A percentile compares a stretch with the other conserved stretches of the same genome.
Conservation (phyloP, 2,113 vertebrate genomes). For the Podiceps cristatus region DNA sequence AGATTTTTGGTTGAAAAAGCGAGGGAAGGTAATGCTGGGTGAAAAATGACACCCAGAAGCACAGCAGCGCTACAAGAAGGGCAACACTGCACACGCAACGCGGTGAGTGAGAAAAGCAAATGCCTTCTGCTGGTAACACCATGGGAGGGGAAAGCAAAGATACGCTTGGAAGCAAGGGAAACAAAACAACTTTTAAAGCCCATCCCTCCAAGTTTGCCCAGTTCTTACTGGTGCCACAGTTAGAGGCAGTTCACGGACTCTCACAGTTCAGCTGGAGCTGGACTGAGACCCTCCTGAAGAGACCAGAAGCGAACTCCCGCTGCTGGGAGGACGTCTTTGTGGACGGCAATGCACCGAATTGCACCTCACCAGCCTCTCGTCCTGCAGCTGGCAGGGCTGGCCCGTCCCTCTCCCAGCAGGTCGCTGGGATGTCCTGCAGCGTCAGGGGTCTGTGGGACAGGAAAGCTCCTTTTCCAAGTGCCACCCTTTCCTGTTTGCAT, state of each 20-base stretch:
- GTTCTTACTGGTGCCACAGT: not conserved
- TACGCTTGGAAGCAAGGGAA: not conserved
- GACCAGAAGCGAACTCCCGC: not conserved
- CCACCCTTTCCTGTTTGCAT: conserved; percentile 55
- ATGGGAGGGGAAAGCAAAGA: not conserved
- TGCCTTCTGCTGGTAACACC: not conserved
- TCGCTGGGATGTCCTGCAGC: not conserved
- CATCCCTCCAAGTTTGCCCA: not conserved
- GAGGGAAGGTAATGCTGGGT: not conserved
- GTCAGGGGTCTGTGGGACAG: conserved; percentile 5
- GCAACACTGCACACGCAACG: fast-evolving
- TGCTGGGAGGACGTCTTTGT: not conserved
- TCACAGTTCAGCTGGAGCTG: not conserved
- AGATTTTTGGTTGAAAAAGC: not conserved
- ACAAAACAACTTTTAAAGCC: not conserved
- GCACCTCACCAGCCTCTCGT: not conserved
- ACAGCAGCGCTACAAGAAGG: not conserved
- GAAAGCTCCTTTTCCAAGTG: conserved; percentile 29
- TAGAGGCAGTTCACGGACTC: not conserved
- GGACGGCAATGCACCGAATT: not conserved
- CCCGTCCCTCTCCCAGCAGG: not conserved
- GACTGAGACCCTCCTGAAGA: not conserved
- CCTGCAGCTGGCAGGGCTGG: not conserved
- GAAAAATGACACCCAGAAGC: not conserved
- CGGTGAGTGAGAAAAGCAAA: not conserved